Conservation (phyloP, 2,113 vertebrate genomes). For the Chamaea fasciata region DNA sequence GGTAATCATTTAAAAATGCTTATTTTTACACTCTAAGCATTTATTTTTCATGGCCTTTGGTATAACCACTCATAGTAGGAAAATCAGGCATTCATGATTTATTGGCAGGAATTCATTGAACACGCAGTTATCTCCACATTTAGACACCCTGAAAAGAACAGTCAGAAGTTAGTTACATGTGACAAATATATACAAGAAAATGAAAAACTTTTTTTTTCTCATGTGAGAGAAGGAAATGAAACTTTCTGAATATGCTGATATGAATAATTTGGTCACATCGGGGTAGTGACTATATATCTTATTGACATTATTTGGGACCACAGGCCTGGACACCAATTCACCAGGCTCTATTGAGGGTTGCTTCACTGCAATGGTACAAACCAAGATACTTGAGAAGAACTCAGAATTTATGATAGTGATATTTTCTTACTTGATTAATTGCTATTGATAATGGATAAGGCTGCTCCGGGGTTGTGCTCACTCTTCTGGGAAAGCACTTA, state of each 20-base stretch:
- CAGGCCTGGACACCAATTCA: background rate
- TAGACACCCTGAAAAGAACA: background rate
- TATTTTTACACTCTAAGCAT: background rate
- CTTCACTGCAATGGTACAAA: background rate
- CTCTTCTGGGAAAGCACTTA: background rate
- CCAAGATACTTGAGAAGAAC: background rate
- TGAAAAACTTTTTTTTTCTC: background rate
- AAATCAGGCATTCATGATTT: background rate
- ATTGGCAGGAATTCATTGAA: background rate
- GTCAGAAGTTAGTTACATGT: background rate
- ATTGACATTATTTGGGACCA: fast-evolving
- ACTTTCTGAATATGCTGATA: background rate
- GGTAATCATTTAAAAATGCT: background rate
- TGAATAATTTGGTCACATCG: background rate
- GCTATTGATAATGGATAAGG: background rate
- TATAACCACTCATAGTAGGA: background rate
- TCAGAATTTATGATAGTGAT: background rate
- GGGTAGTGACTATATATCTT: background rate
- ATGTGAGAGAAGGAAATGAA: background rate
- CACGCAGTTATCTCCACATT: background rate
- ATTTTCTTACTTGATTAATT: background rate
- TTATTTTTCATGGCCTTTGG: background rate
- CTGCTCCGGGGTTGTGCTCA: background rate
- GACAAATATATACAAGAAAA: background rate
- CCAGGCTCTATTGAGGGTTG: background rate